These are phyloP conservation scores for Austrolebias charrua DNA, from an alignment of 2,797 vertebrate species.

Conservation along the genomic window DNA sequence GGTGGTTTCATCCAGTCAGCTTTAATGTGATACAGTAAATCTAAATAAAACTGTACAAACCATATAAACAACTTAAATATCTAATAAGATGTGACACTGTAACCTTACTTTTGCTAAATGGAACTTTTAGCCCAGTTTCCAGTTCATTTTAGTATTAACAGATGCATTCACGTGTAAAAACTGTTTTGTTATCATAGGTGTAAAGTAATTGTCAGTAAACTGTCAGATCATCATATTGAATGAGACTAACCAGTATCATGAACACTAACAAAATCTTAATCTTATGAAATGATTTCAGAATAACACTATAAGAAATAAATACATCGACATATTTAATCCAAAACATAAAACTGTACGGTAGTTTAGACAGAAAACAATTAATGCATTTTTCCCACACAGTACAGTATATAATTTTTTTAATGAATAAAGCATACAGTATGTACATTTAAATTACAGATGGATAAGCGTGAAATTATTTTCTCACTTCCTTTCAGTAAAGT, in stretches of 20 bases:
- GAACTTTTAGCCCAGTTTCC: neutral
- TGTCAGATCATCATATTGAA: conserved; percentile 10
- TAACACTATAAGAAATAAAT: conserved; percentile 60
- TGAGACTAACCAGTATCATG: conserved; percentile 1
- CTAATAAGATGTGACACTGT: neutral
- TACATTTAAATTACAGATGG: conserved; percentile 20
- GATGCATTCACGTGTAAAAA: conserved; percentile 10
- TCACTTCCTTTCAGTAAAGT: neutral
- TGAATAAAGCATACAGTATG: conserved; percentile 27
- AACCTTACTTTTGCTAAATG: neutral
- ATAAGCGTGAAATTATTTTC: conserved; percentile 14
- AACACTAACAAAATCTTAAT: conserved; percentile 18
- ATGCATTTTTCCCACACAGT: conserved; percentile 5
- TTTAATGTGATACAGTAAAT: conserved; percentile 41
- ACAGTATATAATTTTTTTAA: conserved; percentile 1
- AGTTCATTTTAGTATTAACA: conserved; percentile 5
- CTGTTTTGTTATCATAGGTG: neutral
- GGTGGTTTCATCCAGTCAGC: conserved; percentile 22
- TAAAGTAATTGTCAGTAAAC: neutral
- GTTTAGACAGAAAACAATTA: conserved; percentile 12
- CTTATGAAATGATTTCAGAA: conserved; percentile 53
- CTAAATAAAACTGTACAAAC: neutral
- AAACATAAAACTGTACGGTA: conserved; percentile 5
- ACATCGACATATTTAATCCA: conserved; percentile 43
- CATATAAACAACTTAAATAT: conserved; percentile 1